Evolutionary conservation across 2,113 vertebrate species (phyloP), one percentile per base, ranked within the genome.

Genomic region (Etheostoma spectabile): DNA sequence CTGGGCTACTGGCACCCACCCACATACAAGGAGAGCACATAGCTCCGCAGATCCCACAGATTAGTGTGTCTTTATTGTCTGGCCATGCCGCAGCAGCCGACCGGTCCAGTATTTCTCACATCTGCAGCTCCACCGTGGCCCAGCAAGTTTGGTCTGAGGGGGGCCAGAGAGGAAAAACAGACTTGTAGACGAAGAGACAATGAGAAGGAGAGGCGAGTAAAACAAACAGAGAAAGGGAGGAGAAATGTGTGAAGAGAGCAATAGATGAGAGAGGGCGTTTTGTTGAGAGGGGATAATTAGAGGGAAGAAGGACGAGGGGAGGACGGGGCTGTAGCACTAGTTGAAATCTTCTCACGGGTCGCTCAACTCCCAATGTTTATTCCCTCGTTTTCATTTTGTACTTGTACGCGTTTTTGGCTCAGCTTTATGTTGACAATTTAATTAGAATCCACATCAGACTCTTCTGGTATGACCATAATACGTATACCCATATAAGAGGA

Each of bases 251-350:
- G 61, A 84, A 78, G 59, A 59, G 74, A 64, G 59, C 55, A 62
- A 27, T n/a, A 52, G 55, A 83, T 78, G 71, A 83, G 72, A 80
- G 78, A 62, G 70, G 19, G 69, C n/a, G 18, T 72, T 77, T 75
- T 86, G 80, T 72, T 80, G 63, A 61, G 74, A 86, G 77, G 68
- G 64, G 67, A 13, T 89, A 85, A 92, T 93, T 92, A 86, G 22
- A 89, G 90, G 87, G 86, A 69, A 77, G 74, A 67, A 57, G 38
- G 16, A 83, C 6, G 33, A 79, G n/a, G 65, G 71, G 91, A 88
- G 72, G 65, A 77, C 72, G 38, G 82, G 38, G 66, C 57, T 2
- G 19, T 22, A 83, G 68, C 78, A 56, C 24, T 30, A 45, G 78
- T 74, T 66, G 79, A 84, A 79, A 91, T 87, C 48, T 69, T 83